Conservation (phyloP, 2,113 vertebrate species). For the Diphyllodes magnificus region DNA sequence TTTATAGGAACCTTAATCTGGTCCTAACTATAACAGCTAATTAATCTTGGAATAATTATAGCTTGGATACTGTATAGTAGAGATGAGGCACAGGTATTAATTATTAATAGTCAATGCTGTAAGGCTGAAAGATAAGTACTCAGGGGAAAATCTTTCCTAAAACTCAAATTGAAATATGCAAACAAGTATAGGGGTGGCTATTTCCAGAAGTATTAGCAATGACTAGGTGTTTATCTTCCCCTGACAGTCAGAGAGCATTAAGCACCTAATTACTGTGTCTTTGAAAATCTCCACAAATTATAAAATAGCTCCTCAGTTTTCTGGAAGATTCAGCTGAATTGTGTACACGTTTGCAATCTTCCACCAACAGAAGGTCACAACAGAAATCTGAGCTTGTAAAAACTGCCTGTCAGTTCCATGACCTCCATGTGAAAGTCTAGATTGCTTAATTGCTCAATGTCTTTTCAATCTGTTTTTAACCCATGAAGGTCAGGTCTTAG, state of each 20-base stretch:
- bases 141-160: slow-evolving; percentile 13
- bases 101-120: slow-evolving; percentile 26
- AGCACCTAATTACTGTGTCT: neutral
- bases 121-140: slow-evolving; percentile 19
- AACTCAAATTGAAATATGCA: slow-evolving; percentile 15
- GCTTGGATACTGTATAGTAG: neutral
- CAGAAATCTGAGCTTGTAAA: slow-evolving; percentile 15
- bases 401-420: neutral
- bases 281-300: neutral
- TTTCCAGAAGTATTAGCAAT: slow-evolving; percentile 6
- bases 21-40: neutral
- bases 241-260: neutral
- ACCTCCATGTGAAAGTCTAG: neutral
- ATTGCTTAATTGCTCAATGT: neutral
- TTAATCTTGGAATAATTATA: slow-evolving; percentile 42
- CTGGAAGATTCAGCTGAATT: slow-evolving; percentile 8
- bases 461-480: neutral
- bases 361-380: neutral
- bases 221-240: slow-evolving; percentile 5
- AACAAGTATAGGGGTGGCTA: neutral
- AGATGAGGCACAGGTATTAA: slow-evolving; percentile 23
- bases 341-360: neutral
- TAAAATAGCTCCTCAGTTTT: neutral
- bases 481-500: neutral
- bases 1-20: neutral